A percentile compares a stretch with the other conserved stretches of the same genome.
phyloP scores from a whole-genome alignment of 2,113 vertebrate species.

The Taxidea taxus region DNA sequence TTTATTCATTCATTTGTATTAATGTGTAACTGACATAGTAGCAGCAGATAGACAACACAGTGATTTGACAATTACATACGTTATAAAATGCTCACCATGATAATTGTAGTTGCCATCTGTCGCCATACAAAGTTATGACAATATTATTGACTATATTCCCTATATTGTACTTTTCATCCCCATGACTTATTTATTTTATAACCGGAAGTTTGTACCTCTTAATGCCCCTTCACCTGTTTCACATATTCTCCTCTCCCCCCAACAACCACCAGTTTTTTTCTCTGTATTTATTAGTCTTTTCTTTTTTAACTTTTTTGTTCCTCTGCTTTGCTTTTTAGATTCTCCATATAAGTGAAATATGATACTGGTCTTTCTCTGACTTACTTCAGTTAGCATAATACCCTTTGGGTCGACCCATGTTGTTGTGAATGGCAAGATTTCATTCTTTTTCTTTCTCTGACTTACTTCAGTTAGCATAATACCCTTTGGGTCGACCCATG shows the following conservation, averaged over 20 bases:
- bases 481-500: not conserved
- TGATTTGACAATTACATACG: not conserved
- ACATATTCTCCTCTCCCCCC: not conserved
- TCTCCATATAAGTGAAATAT: not conserved
- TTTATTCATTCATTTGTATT: not conserved
- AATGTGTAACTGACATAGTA: not conserved
- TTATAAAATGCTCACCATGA: not conserved
- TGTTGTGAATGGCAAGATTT: not conserved
- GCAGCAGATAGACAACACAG: not conserved
- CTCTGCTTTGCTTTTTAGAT: not conserved
- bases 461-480: not conserved
- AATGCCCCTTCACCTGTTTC: not conserved
- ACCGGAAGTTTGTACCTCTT: not conserved
- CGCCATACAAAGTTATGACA: not conserved
- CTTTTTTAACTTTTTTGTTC: not conserved
- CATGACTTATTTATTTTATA: not conserved
- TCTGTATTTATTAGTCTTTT: not conserved
- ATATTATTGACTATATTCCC: not conserved
- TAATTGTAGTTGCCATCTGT: not conserved
- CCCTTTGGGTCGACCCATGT: not conserved
- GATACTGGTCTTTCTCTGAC: not conserved
- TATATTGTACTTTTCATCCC: not conserved
- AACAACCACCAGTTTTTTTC: not conserved
- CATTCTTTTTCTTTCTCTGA: not conserved
- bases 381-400: not conserved